Base-by-base conservation (phyloP, 2,113 vertebrate genomes). In the Microcebus lehilahytsara region DNA sequence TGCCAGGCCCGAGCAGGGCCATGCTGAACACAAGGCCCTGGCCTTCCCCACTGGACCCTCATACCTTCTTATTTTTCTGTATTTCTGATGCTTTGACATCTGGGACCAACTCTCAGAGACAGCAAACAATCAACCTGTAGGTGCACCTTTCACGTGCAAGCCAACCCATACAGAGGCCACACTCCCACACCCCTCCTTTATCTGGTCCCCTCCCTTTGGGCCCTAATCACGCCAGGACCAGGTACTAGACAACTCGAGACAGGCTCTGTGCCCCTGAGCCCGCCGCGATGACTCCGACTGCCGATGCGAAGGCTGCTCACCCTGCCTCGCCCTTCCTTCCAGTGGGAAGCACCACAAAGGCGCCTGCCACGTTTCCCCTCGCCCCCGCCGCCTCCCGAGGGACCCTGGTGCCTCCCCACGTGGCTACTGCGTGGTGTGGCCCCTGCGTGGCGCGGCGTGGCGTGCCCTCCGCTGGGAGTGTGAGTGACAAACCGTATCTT, bases 401-500 rank as follows among this genome's bases (percentile, higher is more conserved):
- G 4, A 6, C 32, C 49, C 40, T 11, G 3, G 27, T 10, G 16
- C 13, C 53, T 86, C 95, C 58, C 66, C 1, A 4, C 5, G 22
- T 34, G 66, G 19, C 6, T 12, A 5, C 58, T 6, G 11, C 9
- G 2, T 14, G 60, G 58, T 9, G 20, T 23, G 20, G 42, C 6
- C 42, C 6, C 42, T 53, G 60, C 9, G 11, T 64, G 22, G 14
- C 0, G 0, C 17, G 40, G 66, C 3, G 0, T 16, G 56, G 20
- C 6, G 37, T 4, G 32, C 32, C 51, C 11, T 40, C 12, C 37
- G 19, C 72, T 6, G 6, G 80, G 22, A 81, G 19, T 17, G 6
- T 16, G 30, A 71, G 60, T 64, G 46, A 84, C 22, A 69, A 40
- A 80, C 79, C 19, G 3, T 49, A 89, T 84, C 74, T n/a, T 25